A percentile compares a stretch with the other conserved stretches of the same genome.
Evolutionary conservation across 2,797 vertebrate genomes (phyloP).

Genomic region (Crenuchus spilurus): DNA sequence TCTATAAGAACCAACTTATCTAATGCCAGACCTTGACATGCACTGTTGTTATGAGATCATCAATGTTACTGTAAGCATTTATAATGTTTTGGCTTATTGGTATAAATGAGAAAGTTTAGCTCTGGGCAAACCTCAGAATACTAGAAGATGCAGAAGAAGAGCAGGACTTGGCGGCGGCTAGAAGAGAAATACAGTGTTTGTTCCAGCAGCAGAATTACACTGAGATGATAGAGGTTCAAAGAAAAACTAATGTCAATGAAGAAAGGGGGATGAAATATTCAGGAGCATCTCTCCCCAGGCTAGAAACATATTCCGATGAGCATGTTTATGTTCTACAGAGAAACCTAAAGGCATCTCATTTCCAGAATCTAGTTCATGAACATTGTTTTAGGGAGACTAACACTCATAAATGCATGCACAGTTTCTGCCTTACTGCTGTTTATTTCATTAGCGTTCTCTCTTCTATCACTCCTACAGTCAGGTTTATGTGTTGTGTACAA

Average conservation of each 20-base stretch:
- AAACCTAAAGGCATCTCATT: slow-evolving; percentile 5
- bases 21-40: too few relatives aligned
- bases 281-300: slow-evolving; percentile 3
- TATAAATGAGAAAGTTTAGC: neutral
- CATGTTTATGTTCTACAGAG: neutral
- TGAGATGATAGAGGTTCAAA: slow-evolving; percentile 21
- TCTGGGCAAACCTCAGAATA: neutral
- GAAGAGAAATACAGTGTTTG: slow-evolving; percentile 22
- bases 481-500: too few relatives aligned
- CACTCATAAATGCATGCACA: too few relatives aligned
- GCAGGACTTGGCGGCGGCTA: neutral
- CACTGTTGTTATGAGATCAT: too few relatives aligned
- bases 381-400: too few relatives aligned
- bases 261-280: slow-evolving; percentile 42
- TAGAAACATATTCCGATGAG: slow-evolving; percentile 22
- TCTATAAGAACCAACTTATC: too few relatives aligned
- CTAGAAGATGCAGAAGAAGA: neutral
- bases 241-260: slow-evolving; percentile 25
- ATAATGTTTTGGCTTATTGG: too few relatives aligned
- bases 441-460: too few relatives aligned
- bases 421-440: too few relatives aligned
- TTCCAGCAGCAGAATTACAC: slow-evolving; percentile 4
- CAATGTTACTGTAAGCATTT: too few relatives aligned
- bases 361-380: slow-evolving; percentile 20
- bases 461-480: too few relatives aligned